Evolutionary conservation across 2,888 invertebrate species (phyloP).

Genomic region (Criorhina ranunculi): DNA sequence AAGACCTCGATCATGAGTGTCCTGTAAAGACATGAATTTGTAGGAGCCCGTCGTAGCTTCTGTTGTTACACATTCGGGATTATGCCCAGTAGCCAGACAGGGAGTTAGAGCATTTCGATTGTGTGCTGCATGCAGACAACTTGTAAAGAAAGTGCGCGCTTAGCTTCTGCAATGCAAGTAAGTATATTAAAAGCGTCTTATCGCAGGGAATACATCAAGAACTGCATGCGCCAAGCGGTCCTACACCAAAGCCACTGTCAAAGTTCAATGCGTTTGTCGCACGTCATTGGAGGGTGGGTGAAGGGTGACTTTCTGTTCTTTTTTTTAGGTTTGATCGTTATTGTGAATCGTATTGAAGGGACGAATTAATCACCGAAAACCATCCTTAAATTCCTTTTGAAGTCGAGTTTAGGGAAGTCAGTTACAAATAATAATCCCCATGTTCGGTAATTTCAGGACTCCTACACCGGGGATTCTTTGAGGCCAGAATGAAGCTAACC

Average conservation of each 20-base stretch:
- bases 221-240: conserved; percentile 69
- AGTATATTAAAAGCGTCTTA: conserved; percentile 75
- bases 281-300: conserved; percentile 27
- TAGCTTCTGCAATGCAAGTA: conserved; percentile 73
- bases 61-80: conserved; percentile 81
- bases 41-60: conserved; percentile 80
- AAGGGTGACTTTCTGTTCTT: not conserved
- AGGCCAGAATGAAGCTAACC: too few relatives aligned
- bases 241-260: conserved; percentile 72
- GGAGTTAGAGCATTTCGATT: conserved; percentile 36
- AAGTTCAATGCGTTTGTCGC: conserved; percentile 55
- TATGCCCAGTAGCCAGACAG: conserved; percentile 60
- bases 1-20: conserved; percentile 48
- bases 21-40: conserved; percentile 68
- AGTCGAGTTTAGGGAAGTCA: too few relatives aligned
- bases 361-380: too few relatives aligned
- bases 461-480: too few relatives aligned
- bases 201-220: conserved; percentile 53
- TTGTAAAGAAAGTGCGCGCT: conserved; percentile 68
- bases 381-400: too few relatives aligned
- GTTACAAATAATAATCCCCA: too few relatives aligned
- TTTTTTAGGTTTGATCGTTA: conserved; percentile 18
- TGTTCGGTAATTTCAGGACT: too few relatives aligned
- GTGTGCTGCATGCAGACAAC: conserved; percentile 53
- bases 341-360: not conserved